phyloP scores from a whole-genome alignment of 2,113 vertebrate genomes.

The Myrmophylax atrothorax region DNA sequence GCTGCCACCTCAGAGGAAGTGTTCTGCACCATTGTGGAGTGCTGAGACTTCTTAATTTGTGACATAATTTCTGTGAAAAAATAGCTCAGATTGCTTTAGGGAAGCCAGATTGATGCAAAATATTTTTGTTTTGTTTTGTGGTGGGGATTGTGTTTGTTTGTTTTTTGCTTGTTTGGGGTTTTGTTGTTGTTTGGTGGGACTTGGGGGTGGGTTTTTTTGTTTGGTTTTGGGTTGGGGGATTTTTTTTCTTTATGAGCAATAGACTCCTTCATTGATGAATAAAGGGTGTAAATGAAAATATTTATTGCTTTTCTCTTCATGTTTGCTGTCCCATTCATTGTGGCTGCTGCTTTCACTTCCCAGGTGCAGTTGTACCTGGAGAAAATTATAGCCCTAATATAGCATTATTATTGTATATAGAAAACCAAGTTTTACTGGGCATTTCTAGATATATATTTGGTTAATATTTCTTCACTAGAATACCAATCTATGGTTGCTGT shows the following conservation, averaged over 20 bases:
- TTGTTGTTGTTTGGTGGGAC: too few species aligned
- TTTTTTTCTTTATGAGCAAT: not conserved
- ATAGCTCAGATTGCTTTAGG: not conserved
- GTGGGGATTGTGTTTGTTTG: too few species aligned
- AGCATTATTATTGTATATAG: not conserved
- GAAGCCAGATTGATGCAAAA: not conserved
- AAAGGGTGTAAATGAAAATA: not conserved
- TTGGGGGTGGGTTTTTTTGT: too few species aligned
- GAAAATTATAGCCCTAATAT: not conserved
- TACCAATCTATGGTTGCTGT: not conserved
- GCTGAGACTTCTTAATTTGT: not conserved
- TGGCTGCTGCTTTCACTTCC: not conserved
- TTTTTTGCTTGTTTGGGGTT: too few species aligned
- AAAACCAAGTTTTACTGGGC: not conserved
- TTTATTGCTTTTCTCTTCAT: not conserved
- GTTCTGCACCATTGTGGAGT: not conserved
- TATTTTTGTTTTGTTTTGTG: not conserved
- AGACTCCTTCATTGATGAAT: not conserved
- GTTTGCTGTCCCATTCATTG: not conserved
- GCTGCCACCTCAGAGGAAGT: not conserved
- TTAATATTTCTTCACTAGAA: not conserved
- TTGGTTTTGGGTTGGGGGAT: too few species aligned
- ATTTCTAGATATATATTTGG: not conserved
- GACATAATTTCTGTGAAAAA: not conserved
- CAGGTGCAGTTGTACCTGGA: not conserved